Percentiles rank a stretch among this genome's conserved stretches.
phyloP scores from a whole-genome alignment of 2,797 vertebrate species.

The Chelon auratus region DNA sequence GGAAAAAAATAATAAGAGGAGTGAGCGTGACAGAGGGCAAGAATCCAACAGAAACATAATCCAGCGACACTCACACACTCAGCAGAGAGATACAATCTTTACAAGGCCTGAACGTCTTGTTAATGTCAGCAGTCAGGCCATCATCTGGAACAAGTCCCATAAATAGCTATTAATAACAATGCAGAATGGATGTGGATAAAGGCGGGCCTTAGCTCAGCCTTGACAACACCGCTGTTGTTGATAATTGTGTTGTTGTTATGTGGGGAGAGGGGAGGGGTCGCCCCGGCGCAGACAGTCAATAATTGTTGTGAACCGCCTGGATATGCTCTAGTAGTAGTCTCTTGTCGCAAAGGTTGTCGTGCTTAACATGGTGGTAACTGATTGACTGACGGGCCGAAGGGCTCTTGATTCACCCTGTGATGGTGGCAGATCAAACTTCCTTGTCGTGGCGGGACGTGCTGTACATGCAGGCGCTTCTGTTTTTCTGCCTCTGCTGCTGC shows the following conservation, averaged over 20 bases:
- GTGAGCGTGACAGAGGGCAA: constrained; percentile 59
- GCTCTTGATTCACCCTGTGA: constrained; percentile 28
- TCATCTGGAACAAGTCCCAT: constrained; percentile 76
- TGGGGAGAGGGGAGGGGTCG: constrained; percentile 31
- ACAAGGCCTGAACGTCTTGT: constrained; percentile 78
- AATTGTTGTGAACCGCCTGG: constrained; percentile 55
- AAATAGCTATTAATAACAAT: constrained; percentile 79
- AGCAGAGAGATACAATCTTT: constrained; percentile 77
- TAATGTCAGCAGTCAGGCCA: constrained; percentile 79
- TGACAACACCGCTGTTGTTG: constrained; percentile 69
- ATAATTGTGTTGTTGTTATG: constrained; percentile 68
- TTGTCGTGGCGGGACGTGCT: background rate
- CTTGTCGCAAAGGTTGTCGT: constrained; percentile 40
- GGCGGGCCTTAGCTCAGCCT: constrained; percentile 50
- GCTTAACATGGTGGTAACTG: constrained; percentile 37
- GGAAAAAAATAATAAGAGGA: constrained; percentile 1
- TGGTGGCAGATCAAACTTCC: constrained; percentile 38
- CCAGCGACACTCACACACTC: constrained; percentile 70
- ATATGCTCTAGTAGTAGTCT: constrained; percentile 27
- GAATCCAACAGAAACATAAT: constrained; percentile 79
- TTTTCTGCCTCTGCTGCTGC: constrained; percentile 34
- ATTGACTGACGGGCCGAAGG: constrained; percentile 54
- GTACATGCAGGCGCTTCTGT: constrained; percentile 34
- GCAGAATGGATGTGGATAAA: constrained; percentile 64
- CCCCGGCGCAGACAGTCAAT: constrained; percentile 57